Evolutionary conservation across 2,888 invertebrate genomes (phyloP), one percentile per base, ranked within the genome.

Genomic region (Polietes domitor): DNA sequence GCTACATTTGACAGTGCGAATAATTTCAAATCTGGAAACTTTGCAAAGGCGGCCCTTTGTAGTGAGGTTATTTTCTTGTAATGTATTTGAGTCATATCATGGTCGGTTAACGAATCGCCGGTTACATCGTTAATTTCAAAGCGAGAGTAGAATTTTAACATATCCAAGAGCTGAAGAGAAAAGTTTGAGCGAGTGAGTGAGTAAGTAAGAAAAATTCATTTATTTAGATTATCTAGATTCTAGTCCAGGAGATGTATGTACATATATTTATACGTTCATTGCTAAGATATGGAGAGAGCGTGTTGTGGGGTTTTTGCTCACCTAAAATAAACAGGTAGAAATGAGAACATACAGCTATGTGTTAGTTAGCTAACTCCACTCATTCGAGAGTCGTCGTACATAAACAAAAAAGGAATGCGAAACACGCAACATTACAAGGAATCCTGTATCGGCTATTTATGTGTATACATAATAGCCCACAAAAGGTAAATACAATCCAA

Each of bases 101-200:
- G 95, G 89, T 99, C 98, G 0, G 96, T 97, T 87, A 99, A 93
- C 0, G 98, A 97, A 91, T 98, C 98, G 0, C 99, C 99, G 0
- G 97, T 96, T 89, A 97, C 96, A 90, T 99, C 99, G 91, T 97
- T 98, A 85, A 99, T 99, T 93, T 99, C 99, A 92, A 99, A 99
- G 82, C 97, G 95, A 0, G 97, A 96, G 92, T 99, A 99, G 91
- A 99, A 99, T 90, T 98, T 98, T 74, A 99, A 93, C 96, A 98
- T 98, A 87, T 98, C 97, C 88, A 99, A 92, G 5, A 99, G 93
- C 97, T 99, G 58, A 71, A 55, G 28, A n/a, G 10, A 47, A 63
- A 61, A 61, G 32, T 7, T 5, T 32, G 37, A 43, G 24, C 17
- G 37, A 68, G 6, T 28, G 37, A 47, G 41, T 0, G 2, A 28